Base-by-base conservation (phyloP, 2,888 invertebrate species). In the Antheraea assamensis region DNA sequence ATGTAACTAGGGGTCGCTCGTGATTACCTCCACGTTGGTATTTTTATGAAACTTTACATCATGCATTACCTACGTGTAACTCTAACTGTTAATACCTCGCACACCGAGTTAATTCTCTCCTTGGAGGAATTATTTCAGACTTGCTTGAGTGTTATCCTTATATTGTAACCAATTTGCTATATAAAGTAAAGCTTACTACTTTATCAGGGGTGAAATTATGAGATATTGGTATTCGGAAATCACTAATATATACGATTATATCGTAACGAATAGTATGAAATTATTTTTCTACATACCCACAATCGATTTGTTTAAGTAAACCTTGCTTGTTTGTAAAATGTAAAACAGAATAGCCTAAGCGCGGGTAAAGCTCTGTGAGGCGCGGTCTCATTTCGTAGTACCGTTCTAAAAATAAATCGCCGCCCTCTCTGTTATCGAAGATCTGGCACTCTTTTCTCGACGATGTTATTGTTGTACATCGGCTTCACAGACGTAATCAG, bases 391-490 rank as follows among this genome's bases (percentile, higher is more conserved):
- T 74, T 73, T 52, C 58, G 49, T 49, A 55, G 73, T 68, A 19
- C 73, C 55, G 5, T 76, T 74, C 74, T 42, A 70, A 70, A 71
- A 76, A 72, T 49, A 71, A 74, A 72, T 42, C 55, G 15, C 72
- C 66, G 68, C 68, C 68, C 68, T 68, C 68, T 68, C 35, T 42
- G 47, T 75, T 79, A 78, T 79, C 79, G 30, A 35, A 58, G 42
- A 58, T 66, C 72, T 70, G 49, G 71, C 76, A 73, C 75, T 75
- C 76, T 72, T 75, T 75, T 47, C 70, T 64, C 66, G 35, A 78
- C 77, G 77, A 78, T 75, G 75, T 76, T 75, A 77, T 77, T 79
- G 78, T 77, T 78, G 74, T 71, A 74, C 71, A 71, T 70, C 72
- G 70, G 73, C 73, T 52, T 68, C 74, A 70, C 75, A 17, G 68